Base-by-base conservation (phyloP, 2,113 vertebrate species). In the Patagioenas fasciata region DNA sequence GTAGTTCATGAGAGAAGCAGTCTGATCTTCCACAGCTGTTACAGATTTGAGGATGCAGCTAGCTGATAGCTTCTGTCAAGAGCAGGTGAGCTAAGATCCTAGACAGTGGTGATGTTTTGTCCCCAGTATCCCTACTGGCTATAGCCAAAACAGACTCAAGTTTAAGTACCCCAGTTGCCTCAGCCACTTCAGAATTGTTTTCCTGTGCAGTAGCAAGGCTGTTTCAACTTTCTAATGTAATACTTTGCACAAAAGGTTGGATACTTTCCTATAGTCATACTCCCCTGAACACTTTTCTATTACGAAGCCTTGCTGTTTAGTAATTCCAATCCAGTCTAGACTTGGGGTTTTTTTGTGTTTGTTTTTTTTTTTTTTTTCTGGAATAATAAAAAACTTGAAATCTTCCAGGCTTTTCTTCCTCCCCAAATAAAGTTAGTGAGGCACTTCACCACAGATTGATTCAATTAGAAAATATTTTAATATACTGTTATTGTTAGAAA, bases 291-390 rank as follows among this genome's bases (percentile, higher is more conserved):
- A 24, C 48, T 75, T 62, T 88, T 90, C 38, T 93, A 0, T 91
- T 65, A 51, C 0, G 1, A 23, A 74, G 57, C 40, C 24, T 74
- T 74, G 38, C 21, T 82, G 53, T 71, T 91, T 75, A 75, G 36
- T 50, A 91, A 75, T 72, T 83, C 24, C 69, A 62, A 10, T 91
- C 71, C 38, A 70, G 77, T 86, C 88, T 86, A 71, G 84, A 67
- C 71, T 58, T 88, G 69, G n/a, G n/a, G n/a, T n/a, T n/a, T n/a
- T n/a, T n/a, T n/a, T n/a, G n/a, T n/a, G n/a, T n/a, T n/a, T n/a
- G n/a, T n/a, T n/a, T n/a, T n/a, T n/a, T n/a, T n/a, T 26, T 86
- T 93, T 38, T 80, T 93, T 80, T 91, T 62, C 80, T 80, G 42
- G 34, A 91, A 56, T 80, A 95, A 83, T 80, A 77, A 92, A 80